A percentile compares a stretch with the other conserved stretches of the same genome.
Evolutionary conservation across 2,888 invertebrate species (phyloP).

Genomic region (Furcula furcula): DNA sequence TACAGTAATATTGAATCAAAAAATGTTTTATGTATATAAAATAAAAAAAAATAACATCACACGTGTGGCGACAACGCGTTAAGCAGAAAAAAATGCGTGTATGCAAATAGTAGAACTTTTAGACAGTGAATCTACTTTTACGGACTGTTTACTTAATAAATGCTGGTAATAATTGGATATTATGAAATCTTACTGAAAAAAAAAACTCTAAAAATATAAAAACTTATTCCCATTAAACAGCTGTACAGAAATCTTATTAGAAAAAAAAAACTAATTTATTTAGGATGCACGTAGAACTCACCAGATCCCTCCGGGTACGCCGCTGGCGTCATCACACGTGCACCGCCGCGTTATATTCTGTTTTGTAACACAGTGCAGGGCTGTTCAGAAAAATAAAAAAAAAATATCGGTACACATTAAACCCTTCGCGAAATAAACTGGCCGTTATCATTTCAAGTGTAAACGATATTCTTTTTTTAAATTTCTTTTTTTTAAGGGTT

Average conservation of each 20-base stretch:
- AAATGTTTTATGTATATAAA: no score
- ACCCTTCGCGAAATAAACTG: constrained; percentile 15
- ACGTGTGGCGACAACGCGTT: no score
- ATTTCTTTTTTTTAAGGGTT: constrained; percentile 24
- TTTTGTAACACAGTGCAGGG: constrained; percentile 29
- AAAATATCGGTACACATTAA: constrained; percentile 32
- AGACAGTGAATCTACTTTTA: no score
- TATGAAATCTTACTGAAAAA: no score
- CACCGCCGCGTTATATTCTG: constrained; percentile 32
- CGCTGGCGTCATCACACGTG: constrained; percentile 63
- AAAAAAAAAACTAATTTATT: no score
- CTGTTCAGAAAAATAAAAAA: constrained; percentile 4
- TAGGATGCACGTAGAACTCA: constrained; percentile 46
- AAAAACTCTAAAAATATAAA: neutral
- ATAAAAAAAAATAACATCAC: no score
- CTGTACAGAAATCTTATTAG: constrained; percentile 20
- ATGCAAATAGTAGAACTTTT: no score
- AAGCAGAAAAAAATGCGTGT: no score
- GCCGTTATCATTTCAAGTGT: constrained; percentile 16
- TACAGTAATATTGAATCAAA: no score
- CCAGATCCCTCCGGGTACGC: constrained; percentile 52
- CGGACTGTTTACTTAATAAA: no score
- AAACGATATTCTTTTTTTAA: constrained; percentile 24
- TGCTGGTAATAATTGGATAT: no score
- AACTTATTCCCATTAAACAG: neutral